Percentiles rank a stretch among this genome's conserved stretches.
phyloP scores from a whole-genome alignment of 2,797 vertebrate genomes.

The Schizopygopsis malacanthus region DNA sequence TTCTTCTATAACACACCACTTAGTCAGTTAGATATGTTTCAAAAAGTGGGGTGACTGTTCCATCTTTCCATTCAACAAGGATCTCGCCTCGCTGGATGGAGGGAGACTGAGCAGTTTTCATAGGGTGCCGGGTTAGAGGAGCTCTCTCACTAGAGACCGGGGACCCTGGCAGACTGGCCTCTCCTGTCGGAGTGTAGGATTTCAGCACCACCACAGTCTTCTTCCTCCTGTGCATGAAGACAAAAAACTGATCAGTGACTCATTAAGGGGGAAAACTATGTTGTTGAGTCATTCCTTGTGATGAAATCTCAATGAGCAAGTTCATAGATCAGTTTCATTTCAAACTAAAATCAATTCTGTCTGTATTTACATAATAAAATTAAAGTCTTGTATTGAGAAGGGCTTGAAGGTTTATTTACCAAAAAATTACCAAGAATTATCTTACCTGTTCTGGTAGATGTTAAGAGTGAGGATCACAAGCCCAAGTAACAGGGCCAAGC shows the following conservation, averaged over 20 bases:
- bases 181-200: slow-evolving; percentile 72
- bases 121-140: slow-evolving; percentile 72
- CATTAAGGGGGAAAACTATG: not conserved
- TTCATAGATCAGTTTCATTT: not conserved
- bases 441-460: slow-evolving; percentile 86
- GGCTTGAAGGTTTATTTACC: not conserved
- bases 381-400: not conserved
- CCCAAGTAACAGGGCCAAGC: slow-evolving; percentile 84
- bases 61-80: slow-evolving; percentile 89
- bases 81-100: slow-evolving; percentile 82
- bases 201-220: slow-evolving; percentile 84
- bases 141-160: slow-evolving; percentile 73
- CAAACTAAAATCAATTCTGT: not conserved
- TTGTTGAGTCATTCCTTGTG: not conserved
- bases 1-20: slow-evolving; percentile 9
- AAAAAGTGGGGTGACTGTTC: slow-evolving; percentile 86
- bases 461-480: slow-evolving; percentile 83
- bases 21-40: slow-evolving; percentile 68
- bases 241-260: not conserved
- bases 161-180: slow-evolving; percentile 70
- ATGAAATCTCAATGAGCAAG: not conserved
- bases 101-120: slow-evolving; percentile 74
- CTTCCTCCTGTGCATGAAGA: slow-evolving; percentile 73
- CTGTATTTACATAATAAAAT: not conserved
- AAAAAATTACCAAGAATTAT: not conserved